Evolutionary conservation across 2,797 vertebrate species (phyloP).

Genomic region (Danio choprae): DNA sequence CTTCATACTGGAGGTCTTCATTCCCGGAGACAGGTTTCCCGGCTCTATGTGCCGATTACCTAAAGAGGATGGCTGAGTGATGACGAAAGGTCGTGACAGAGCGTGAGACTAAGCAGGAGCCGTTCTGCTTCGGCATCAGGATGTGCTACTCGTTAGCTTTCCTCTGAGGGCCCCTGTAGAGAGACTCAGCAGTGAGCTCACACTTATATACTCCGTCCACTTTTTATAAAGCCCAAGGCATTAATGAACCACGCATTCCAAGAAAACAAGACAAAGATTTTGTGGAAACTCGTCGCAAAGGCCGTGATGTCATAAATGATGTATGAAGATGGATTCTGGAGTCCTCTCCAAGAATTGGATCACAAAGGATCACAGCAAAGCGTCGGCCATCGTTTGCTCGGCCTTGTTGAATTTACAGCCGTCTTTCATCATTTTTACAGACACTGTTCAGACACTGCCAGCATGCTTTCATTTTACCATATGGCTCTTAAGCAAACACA

Average conservation of each 20-base stretch:
- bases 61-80: conserved; percentile 55
- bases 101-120: conserved; percentile 43
- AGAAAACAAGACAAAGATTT: conserved; percentile 25
- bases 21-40: conserved; percentile 26
- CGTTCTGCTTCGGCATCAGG: conserved; percentile 44
- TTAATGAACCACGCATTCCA: conserved; percentile 24
- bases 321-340: conserved; percentile 25
- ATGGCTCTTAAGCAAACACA: conserved; percentile 39
- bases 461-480: conserved; percentile 40
- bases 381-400: conserved; percentile 31
- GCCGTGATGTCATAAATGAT: conserved; percentile 28
- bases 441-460: conserved; percentile 28
- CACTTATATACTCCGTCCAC: background rate
- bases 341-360: conserved; percentile 29
- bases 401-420: conserved; percentile 35
- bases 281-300: conserved; percentile 32
- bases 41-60: conserved; percentile 18
- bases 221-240: conserved; percentile 17
- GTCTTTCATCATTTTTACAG: conserved; percentile 50
- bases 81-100: conserved; percentile 48
- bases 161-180: conserved; percentile 1
- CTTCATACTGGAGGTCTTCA: conserved; percentile 11
- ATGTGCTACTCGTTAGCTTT: conserved; percentile 35
- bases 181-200: conserved; percentile 33
- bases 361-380: background rate